Base-by-base conservation (phyloP, 2,888 invertebrate species). In the Pandemis heparana region DNA sequence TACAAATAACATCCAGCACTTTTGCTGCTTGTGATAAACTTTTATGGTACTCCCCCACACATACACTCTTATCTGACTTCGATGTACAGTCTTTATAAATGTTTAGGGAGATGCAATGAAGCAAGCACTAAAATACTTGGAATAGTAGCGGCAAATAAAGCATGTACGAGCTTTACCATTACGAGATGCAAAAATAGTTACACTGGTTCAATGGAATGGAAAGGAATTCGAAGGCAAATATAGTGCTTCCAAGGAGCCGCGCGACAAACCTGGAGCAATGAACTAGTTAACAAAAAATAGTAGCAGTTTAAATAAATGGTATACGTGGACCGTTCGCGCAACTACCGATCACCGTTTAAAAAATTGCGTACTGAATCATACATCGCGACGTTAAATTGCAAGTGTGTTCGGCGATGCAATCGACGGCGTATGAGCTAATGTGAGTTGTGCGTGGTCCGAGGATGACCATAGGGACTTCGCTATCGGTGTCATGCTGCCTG, bases 401-500 rank as follows among this genome's bases (percentile, higher is more conserved):
- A 87, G 85, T 84, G 84, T 87, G 87, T 88, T 90, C 85, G 91
- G 90, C 92, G 89, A 87, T 86, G 86, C 87, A 85, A 84, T 87
- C 83, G 84, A 76, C 80, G 76, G 78, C 80, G 85, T 79, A 84
- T 87, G 85, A 85, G 86, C 85, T 85, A 84, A 84, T 82, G 84
- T 81, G 83, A 83, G 76, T 79, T 78, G 78, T 79, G 80, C 78
- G 81, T 74, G 79, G 77, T 77, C 75, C 80, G 80, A 79, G 80
- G 83, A 82, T 80, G 82, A 78, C 90, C 90, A 87, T 85, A 88
- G 91, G 91, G 92, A 91, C 86, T 80, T 80, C 79, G 79, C 79
- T 89, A 93, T 92, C 81, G 88, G 91, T 93, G 93, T 92, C 94
- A 93, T 86, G 84, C 86, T 86, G 87, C 85, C 85, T 86, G 83